phyloP scores from a whole-genome alignment of 1,140 invertebrate species.

The Drosophila baimaii region DNA sequence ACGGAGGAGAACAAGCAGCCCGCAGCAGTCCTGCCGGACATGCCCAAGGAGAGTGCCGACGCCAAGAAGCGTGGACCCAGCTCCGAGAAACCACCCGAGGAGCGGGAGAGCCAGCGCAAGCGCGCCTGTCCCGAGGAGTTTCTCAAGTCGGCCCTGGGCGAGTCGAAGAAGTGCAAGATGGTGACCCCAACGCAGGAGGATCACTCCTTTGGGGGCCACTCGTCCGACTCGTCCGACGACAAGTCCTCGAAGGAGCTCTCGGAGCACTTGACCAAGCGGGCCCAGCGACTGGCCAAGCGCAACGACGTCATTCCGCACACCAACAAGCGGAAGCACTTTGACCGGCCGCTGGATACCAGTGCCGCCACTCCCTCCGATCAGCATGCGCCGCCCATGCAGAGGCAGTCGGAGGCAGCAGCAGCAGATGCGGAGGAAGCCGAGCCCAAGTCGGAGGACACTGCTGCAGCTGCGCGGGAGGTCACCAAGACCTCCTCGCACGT shows the following conservation, averaged over 20 bases:
- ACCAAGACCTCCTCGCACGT: slow-evolving; percentile 2
- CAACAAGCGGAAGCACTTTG: slow-evolving; percentile 77
- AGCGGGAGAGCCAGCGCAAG: slow-evolving; percentile 27
- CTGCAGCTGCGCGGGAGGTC: slow-evolving; percentile 15
- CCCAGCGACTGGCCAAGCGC: slow-evolving; percentile 71
- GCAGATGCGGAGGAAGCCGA: slow-evolving; percentile 14
- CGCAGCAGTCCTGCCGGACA: background rate
- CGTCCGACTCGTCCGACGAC: slow-evolving; percentile 63
- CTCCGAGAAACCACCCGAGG: slow-evolving; percentile 30
- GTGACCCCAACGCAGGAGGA: slow-evolving; percentile 12
- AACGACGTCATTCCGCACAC: slow-evolving; percentile 80
- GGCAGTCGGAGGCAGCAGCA: slow-evolving; percentile 1
- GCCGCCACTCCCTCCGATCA: slow-evolving; percentile 8
- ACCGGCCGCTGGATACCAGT: slow-evolving; percentile 44
- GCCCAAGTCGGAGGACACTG: background rate
- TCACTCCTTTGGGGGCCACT: slow-evolving; percentile 54
- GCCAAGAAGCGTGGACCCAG: slow-evolving; percentile 3
- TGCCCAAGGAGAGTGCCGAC: slow-evolving; percentile 20
- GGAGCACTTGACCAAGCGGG: slow-evolving; percentile 64
- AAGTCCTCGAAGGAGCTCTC: slow-evolving; percentile 54
- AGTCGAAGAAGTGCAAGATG: slow-evolving; percentile 51
- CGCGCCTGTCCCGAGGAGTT: slow-evolving; percentile 26
- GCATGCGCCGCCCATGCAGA: slow-evolving; percentile 1
- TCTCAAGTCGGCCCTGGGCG: slow-evolving; percentile 17
- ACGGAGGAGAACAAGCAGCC: slow-evolving; percentile 30